Percentiles rank a stretch among this genome's conserved stretches.
Evolutionary conservation across 1,140 invertebrate genomes (phyloP).

Genomic region (Trialeurodes vaporariorum): DNA sequence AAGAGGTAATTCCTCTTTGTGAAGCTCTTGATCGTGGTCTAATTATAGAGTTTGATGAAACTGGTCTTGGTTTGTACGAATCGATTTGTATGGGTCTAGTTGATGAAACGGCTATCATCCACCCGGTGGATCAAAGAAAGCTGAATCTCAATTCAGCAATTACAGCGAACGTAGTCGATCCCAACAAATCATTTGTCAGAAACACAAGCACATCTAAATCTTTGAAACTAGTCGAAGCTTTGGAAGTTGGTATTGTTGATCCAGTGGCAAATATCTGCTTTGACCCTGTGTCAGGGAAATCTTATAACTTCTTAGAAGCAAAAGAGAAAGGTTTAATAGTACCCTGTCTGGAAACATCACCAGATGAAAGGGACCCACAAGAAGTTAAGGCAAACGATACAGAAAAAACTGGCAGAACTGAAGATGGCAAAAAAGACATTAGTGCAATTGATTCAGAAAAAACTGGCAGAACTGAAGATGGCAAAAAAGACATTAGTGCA

Average conservation of each 20-base stretch:
- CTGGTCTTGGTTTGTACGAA: constrained; percentile 70
- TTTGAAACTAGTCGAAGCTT: constrained; percentile 59
- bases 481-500: no score
- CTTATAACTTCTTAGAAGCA: constrained; percentile 56
- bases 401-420: no score
- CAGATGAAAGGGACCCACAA: no score
- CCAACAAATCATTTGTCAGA: constrained; percentile 64
- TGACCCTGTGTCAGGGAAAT: constrained; percentile 44
- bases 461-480: no score
- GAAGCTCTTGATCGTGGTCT: constrained; percentile 61
- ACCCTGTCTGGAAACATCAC: constrained; percentile 24
- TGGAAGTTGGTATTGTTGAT: constrained; percentile 59
- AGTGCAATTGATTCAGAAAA: no score
- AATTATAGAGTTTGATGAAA: constrained; percentile 73
- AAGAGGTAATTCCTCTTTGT: constrained; percentile 49
- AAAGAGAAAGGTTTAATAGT: constrained; percentile 60
- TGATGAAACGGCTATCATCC: constrained; percentile 61
- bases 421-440: no score
- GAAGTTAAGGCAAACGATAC: no score
- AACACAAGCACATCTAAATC: constrained; percentile 55
- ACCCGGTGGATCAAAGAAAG: constrained; percentile 65
- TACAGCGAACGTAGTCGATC: constrained; percentile 66
- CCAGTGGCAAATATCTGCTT: constrained; percentile 53
- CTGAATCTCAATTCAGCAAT: constrained; percentile 68
- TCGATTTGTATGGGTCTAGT: constrained; percentile 71